phyloP scores from a whole-genome alignment of 1,140 invertebrate genomes.

The Pseudomyrmex dendroicus region DNA sequence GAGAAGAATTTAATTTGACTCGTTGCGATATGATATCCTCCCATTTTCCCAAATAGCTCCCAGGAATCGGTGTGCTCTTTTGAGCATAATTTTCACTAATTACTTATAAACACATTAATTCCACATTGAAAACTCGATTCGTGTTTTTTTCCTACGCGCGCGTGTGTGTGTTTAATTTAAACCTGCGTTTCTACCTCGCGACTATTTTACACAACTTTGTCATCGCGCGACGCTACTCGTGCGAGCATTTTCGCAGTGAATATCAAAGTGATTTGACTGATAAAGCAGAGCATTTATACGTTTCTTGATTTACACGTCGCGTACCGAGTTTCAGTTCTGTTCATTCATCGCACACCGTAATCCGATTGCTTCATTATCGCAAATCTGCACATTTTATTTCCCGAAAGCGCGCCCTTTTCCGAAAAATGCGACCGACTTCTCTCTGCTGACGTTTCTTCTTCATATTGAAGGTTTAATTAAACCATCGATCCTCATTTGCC shows the following conservation, averaged over 20 bases:
- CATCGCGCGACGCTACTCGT: too few relatives aligned
- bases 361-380: conserved; percentile 32
- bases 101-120: conserved; percentile 52
- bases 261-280: background rate
- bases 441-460: conserved; percentile 6
- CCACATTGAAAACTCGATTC: conserved; percentile 26
- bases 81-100: conserved; percentile 55
- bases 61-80: conserved; percentile 31
- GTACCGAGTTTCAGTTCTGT: conserved; percentile 23
- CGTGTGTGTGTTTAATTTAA: conserved; percentile 14
- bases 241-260: background rate
- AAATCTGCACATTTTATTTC: conserved; percentile 29
- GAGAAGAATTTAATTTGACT: conserved; percentile 39
- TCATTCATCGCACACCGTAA: conserved; percentile 28
- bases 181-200: conserved; percentile 31
- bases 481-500: conserved; percentile 54
- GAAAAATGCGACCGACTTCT: conserved; percentile 1
- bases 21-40: conserved; percentile 30
- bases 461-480: conserved; percentile 28
- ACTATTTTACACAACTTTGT: background rate
- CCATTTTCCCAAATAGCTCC: conserved; percentile 28
- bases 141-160: conserved; percentile 18
- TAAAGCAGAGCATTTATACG: conserved; percentile 22
- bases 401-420: background rate
- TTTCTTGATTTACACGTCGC: conserved; percentile 40